Evolutionary conservation across 2,888 invertebrate species (phyloP).

Genomic region (Acleris laterana): DNA sequence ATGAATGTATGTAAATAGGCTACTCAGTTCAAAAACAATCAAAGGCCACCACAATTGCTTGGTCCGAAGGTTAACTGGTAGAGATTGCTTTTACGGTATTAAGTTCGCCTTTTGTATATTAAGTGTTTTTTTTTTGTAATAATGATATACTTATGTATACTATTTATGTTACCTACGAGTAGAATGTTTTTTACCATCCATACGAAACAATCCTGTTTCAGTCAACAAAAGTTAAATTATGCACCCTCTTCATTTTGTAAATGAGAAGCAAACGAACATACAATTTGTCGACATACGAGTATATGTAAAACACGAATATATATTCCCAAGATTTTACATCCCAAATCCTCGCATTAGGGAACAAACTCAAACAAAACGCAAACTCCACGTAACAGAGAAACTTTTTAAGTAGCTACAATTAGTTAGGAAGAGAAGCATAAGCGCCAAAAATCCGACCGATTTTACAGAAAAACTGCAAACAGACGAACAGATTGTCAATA

Average conservation of each 20-base stretch:
- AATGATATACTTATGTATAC: no score
- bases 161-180: no score
- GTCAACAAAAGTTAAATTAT: neutral
- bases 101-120: no score
- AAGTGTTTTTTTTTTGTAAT: no score
- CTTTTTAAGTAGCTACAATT: conserved; percentile 18
- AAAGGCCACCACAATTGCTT: no score
- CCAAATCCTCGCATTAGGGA: conserved; percentile 1
- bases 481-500: no score
- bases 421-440: conserved; percentile 1
- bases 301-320: neutral
- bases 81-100: no score
- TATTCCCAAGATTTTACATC: conserved; percentile 3
- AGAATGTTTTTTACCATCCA: no score
- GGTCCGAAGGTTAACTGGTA: no score
- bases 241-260: neutral
- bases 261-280: neutral
- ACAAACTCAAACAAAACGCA: conserved; percentile 8
- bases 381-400: neutral
- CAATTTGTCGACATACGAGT: neutral
- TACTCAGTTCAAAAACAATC: no score
- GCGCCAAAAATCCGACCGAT: conserved; percentile 15
- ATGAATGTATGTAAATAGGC: no score
- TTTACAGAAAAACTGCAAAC: conserved; percentile 3
- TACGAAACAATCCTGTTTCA: no score